phyloP scores from a whole-genome alignment of 2,888 invertebrate species.

The Mimumesa dahlbomi region DNA sequence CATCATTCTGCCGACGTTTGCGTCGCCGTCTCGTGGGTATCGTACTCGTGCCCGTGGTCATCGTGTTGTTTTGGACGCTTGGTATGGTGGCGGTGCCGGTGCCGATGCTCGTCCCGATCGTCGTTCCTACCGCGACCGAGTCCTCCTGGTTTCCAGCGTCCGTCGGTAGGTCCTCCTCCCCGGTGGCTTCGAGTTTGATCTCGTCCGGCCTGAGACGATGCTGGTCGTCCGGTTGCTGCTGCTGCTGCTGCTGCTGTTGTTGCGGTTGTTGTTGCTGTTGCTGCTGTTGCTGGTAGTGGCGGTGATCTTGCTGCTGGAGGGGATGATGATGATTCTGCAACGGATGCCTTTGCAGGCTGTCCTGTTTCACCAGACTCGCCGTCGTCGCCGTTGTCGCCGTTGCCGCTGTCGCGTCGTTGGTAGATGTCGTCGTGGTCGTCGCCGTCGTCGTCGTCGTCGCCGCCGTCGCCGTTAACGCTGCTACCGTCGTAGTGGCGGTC shows the following conservation, averaged over 20 bases:
- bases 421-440: conserved; percentile 52
- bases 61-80: conserved; percentile 47
- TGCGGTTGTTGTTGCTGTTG: conserved; percentile 62
- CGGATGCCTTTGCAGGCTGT: conserved; percentile 64
- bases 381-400: conserved; percentile 22
- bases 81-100: conserved; percentile 4
- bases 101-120: conserved; percentile 30
- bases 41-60: conserved; percentile 59
- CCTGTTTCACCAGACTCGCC: conserved; percentile 67
- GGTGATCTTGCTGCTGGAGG: conserved; percentile 64
- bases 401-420: conserved; percentile 37
- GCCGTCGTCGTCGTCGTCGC: conserved; percentile 55
- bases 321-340: conserved; percentile 63
- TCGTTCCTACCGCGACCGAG: conserved; percentile 47
- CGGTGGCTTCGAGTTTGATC: conserved; percentile 82
- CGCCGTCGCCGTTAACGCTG: conserved; percentile 50
- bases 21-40: conserved; percentile 63
- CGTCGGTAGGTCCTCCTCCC: conserved; percentile 51
- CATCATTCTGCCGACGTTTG: conserved; percentile 63
- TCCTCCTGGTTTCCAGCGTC: conserved; percentile 62
- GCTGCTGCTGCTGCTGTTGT: conserved; percentile 55
- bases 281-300: conserved; percentile 55
- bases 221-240: conserved; percentile 62
- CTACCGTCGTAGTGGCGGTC: conserved; percentile 49
- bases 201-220: conserved; percentile 78